Evolutionary conservation across 2,113 vertebrate genomes (phyloP), one percentile per base, ranked within the genome.

Genomic region (Dendropsophus ebraccatus): DNA sequence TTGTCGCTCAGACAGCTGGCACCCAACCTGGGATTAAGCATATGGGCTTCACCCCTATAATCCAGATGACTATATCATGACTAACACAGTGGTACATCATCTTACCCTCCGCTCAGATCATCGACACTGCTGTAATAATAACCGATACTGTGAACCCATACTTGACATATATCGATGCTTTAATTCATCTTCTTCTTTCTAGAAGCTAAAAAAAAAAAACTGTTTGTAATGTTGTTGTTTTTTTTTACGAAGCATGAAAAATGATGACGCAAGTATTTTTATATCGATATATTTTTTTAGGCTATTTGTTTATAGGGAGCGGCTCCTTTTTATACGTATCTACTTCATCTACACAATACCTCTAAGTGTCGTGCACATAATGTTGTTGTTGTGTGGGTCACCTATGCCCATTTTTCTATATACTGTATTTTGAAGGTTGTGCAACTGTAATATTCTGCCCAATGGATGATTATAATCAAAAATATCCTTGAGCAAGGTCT

Each of bases 221-320:
- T 90, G 87, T 91, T 91, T 89, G 21, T 47, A 69, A 28, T 32
- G 54, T 28, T 54, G 17, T 79, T 32, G 54, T 28, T 54, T 9
- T 79, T 72, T 72, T 94, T 92, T 92, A 89, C 91, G 91, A 92
- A 89, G 92, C 90, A 89, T 85, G 87, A 88, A 89, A 90, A 90
- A 88, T 69, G 89, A 91, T 92, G 92, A 87, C 78, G 91, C 88
- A 78, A 94, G 94, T 94, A 94, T 95, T 95, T 91, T 87, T 93
- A 90, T 93, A 92, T 94, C 88, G 88, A 90, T 91, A 87, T 88
- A 88, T 94, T 94, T 95, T 88, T 94, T 94, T 91, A 91, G 14
- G 47, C 50, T 28, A 17, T 45, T 8, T 13, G 37, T 37, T 49
- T 35, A 28, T 54, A 35, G 75, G 25, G 49, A 35, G 49, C 30